Base-by-base conservation (phyloP, 2,113 vertebrate species). In the Talpa occidentalis region DNA sequence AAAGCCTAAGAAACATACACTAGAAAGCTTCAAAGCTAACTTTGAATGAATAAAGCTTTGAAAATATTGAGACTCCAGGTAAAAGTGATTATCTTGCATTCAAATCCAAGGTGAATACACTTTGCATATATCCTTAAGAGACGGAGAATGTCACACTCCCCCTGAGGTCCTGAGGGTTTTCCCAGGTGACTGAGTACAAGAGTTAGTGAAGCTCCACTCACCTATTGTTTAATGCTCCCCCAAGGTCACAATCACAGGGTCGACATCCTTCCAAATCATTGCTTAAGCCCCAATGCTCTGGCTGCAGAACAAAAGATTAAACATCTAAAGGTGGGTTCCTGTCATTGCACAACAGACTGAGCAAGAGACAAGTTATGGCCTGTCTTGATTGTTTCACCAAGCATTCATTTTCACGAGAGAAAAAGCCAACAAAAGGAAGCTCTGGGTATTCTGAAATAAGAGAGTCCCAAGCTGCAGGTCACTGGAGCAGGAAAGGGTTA, bases 221-320 rank as follows among this genome's bases (percentile, higher is more conserved):
- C 99, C 98, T 98, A 96, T 99, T 99, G 97, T 99, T 99, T 59
- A 99, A 52, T 0, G 99, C 98, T 93, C 99, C 99, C 37, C 99
- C 99, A 15, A 98, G 95, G 96, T 99, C 99, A 22, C 99, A 99
- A 97, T 99, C 99, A n/a, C 99, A 99, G 0, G 99, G 98, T 93
- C 99, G 98, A 97, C 99, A 99, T 56, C 99, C 99, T 0, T 99
- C 99, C 98, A 99, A 98, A 96, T 99, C 99, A 0, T 99, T 99
- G 97, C 99, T 99, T 89, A 99, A 98, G 60, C 99, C 99, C 99
- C 99, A 99, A 89, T 99, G 99, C 97, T 99, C 98, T 62, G 99
- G 96, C 99, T 99, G 98, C 19, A 60, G 92, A 93, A 98, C 22
- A 86, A 97, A 96, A 96, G 47, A 79, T 94, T 70, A 89, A 76